Percentiles rank a stretch among this genome's conserved stretches.
These are phyloP conservation scores for Stenotaenia linearis DNA, from an alignment of 2,888 invertebrate genomes.

Conservation along the genomic window DNA sequence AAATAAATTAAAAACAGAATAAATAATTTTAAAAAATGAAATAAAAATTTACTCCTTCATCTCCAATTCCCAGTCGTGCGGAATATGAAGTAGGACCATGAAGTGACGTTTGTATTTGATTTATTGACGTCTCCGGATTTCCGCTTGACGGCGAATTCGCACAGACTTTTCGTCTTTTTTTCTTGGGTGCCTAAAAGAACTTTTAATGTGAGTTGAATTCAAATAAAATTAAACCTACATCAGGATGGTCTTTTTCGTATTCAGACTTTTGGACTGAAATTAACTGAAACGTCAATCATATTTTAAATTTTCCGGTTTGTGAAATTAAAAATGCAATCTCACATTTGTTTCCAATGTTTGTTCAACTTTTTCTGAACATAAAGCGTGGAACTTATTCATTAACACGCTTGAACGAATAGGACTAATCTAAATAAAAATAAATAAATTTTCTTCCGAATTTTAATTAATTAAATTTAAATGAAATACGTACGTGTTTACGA, in stretches of 20 bases:
- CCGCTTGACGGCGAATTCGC: not conserved
- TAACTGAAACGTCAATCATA: no score
- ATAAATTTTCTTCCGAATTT: not conserved
- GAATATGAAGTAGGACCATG: not conserved
- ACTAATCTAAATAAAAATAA: no score
- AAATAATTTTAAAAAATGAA: not conserved
- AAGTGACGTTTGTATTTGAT: not conserved
- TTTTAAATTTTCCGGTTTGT: no score
- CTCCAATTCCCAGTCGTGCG: not conserved
- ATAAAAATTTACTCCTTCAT: not conserved
- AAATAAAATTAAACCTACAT: not conserved
- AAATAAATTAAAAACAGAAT: not conserved
- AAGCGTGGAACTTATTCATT: no score
- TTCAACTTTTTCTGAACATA: no score
- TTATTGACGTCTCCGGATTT: not conserved
- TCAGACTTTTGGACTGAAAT: no score
- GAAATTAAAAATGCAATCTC: no score
- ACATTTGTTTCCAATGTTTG: no score
- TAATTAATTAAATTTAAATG: not conserved
- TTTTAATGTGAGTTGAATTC: not conserved
- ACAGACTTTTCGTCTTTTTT: no score
- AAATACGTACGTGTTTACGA: not conserved
- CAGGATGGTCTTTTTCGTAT: no score
- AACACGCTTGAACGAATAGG: no score
- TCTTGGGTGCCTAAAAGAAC: not conserved